A percentile compares a stretch with the other conserved stretches of the same genome.
Evolutionary conservation across 2,113 vertebrate species (phyloP).

Genomic region (Camelus dromedarius): DNA sequence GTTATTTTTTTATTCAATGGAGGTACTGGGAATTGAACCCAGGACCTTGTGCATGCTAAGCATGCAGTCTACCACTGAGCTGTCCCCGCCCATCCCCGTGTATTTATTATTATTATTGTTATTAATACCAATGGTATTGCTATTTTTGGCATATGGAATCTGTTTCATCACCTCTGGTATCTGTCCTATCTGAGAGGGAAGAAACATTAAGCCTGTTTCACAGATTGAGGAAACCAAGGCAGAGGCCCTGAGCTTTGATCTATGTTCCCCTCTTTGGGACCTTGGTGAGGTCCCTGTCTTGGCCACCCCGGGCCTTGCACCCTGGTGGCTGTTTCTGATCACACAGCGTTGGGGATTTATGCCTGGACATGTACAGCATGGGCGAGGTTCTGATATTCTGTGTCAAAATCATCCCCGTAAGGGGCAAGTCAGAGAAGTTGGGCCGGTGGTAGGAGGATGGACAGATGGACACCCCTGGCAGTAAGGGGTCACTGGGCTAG

Average conservation of each 20-base stretch:
- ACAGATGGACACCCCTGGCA: neutral
- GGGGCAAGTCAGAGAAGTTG: rapidly evolving
- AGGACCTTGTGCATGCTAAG: no score
- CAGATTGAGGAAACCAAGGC: neutral
- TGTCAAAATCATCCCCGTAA: neutral
- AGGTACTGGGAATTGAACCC: no score
- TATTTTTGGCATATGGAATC: neutral
- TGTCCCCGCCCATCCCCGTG: no score
- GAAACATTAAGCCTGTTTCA: neutral
- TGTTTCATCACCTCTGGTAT: neutral
- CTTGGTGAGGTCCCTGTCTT: neutral
- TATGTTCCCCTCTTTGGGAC: neutral
- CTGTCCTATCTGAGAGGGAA: neutral
- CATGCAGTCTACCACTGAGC: no score
- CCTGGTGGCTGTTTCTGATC: neutral
- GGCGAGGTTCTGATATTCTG: neutral
- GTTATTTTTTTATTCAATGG: no score
- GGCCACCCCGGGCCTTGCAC: neutral
- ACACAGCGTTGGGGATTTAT: neutral
- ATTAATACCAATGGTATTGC: neutral
- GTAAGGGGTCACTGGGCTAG: neutral
- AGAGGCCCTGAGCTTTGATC: neutral
- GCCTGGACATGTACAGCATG: rapidly evolving
- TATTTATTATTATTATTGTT: no score
- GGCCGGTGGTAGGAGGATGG: rapidly evolving